Conservation (phyloP, 2,113 vertebrate genomes). For the Halcyon senegalensis region DNA sequence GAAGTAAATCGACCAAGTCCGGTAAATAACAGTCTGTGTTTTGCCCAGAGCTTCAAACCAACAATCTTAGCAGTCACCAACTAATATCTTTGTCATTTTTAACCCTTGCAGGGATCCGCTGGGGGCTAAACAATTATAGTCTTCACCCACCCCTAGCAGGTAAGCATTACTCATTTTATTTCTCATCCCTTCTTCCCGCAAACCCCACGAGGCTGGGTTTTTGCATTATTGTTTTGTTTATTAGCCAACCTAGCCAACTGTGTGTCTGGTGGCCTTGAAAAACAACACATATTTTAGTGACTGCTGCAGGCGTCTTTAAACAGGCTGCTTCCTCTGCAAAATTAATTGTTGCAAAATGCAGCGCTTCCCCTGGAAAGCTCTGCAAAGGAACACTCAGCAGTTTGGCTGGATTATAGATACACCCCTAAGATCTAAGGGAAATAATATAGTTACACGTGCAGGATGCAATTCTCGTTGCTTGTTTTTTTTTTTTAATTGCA, state of each 20-base stretch:
- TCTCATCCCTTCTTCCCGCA: slow-evolving; percentile 67
- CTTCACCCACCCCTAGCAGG: slow-evolving; percentile 78
- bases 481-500: neutral
- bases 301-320: slow-evolving; percentile 77
- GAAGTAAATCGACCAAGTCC: slow-evolving; percentile 87
- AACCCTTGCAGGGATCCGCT: slow-evolving; percentile 81
- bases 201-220: slow-evolving; percentile 69
- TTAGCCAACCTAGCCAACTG: slow-evolving; percentile 75
- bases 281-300: slow-evolving; percentile 76
- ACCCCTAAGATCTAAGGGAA: slow-evolving; percentile 51
- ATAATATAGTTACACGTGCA: slow-evolving; percentile 29
- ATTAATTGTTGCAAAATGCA: slow-evolving; percentile 79
- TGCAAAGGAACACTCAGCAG: slow-evolving; percentile 72
- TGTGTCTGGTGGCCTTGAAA: slow-evolving; percentile 78
- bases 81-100: slow-evolving; percentile 82
- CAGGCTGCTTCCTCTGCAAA: slow-evolving; percentile 81
- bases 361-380: slow-evolving; percentile 68
- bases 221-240: slow-evolving; percentile 78
- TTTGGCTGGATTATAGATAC: slow-evolving; percentile 56
- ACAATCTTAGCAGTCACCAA: slow-evolving; percentile 74
- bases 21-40: slow-evolving; percentile 85
- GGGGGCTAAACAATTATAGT: slow-evolving; percentile 79
- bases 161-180: slow-evolving; percentile 79
- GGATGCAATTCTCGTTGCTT: slow-evolving; percentile 8
- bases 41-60: slow-evolving; percentile 81